Evolutionary conservation across 2,797 vertebrate species (phyloP), one percentile per base, ranked within the genome.

Genomic region (Lemur catta): DNA sequence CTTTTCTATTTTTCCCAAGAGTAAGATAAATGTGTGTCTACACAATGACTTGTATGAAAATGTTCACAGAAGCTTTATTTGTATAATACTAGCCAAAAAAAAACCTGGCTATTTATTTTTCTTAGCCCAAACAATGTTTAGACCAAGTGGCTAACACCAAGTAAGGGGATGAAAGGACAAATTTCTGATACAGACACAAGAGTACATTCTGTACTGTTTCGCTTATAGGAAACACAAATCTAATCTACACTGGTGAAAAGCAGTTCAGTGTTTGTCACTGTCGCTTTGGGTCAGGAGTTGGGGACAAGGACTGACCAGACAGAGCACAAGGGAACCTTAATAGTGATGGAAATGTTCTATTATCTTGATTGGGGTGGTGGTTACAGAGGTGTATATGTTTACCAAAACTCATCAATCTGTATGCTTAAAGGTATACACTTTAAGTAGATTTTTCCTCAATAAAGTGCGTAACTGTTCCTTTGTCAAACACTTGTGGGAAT

Each of bases 401-500:
- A 87, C 20, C 30, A 48, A 82, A 48, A 80, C 13, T 76, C 79
- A 86, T 38, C 35, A 10, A 55, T 61, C 43, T 82, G 14, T 50
- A 35, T 4, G 55, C 22, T 33, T 35, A 63, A 78, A 92, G 2
- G 22, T 33, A 43, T 3, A 43, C 11, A 61, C 71, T 86, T 61
- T 41, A 41, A 33, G 1, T 87, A 81, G 92, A 65, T 86, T 65
- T 50, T 57, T 82, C 43, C 55, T 90, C 46, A 81, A 26, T 85
- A 8, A 94, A 87, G 12, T 8, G 5, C 12, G n/a, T 14, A n/a
- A 80, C 33, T 88, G 11, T 88, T 28, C 79, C 78, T 88, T 69
- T 41, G 35, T 92, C 41, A 69, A 74, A 71, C 12, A 69, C 50
- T 81, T 69, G 43, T 48, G 65, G 84, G 84, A 97, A 96, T 96